Evolutionary conservation across 2,888 invertebrate species (phyloP).

Genomic region (Phortica okadai): DNA sequence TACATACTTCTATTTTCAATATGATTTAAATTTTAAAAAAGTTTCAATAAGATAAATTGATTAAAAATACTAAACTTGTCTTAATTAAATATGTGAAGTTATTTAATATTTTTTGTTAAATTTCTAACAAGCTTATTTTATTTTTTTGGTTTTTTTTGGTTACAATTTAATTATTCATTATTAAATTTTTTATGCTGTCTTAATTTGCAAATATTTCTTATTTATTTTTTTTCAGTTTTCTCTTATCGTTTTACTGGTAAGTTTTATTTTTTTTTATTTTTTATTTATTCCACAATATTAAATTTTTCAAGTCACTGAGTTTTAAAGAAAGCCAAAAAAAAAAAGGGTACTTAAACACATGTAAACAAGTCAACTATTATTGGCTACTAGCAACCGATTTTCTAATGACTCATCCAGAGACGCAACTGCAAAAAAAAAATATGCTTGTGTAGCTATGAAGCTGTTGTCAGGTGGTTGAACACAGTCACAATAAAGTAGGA

Average conservation of each 20-base stretch:
- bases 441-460: neutral
- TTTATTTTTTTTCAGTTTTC: conserved; percentile 54
- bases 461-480: neutral
- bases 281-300: conserved; percentile 20
- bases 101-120: conserved; percentile 6
- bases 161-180: conserved; percentile 34
- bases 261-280: conserved; percentile 47
- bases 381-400: too few relatives aligned
- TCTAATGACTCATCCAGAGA: too few relatives aligned
- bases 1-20: too few relatives aligned
- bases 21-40: too few relatives aligned
- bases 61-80: too few relatives aligned
- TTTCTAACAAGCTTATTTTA: neutral
- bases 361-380: neutral
- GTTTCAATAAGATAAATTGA: too few relatives aligned
- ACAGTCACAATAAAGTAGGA: conserved; percentile 38
- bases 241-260: conserved; percentile 59
- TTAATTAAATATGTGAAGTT: conserved; percentile 39
- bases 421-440: too few relatives aligned
- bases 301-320: neutral
- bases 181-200: conserved; percentile 40
- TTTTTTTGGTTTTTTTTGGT: conserved; percentile 9
- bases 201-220: neutral
- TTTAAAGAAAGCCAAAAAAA: conserved; percentile 32
- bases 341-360: conserved; percentile 47